Base-by-base conservation (phyloP, 1,140 invertebrate species). In the Tetramorium parvispinum region DNA sequence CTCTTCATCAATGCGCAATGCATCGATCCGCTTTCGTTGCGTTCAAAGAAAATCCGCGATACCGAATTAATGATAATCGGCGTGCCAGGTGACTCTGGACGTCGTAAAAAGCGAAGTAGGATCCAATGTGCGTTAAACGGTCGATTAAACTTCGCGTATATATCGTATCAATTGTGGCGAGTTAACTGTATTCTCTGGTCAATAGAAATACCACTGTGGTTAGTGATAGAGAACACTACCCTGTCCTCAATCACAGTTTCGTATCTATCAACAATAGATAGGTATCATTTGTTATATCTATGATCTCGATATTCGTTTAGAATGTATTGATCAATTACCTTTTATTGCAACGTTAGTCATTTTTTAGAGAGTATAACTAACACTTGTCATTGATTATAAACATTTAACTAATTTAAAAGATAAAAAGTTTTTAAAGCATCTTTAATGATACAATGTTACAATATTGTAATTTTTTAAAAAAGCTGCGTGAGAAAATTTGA, bases 1-100 rank as follows among this genome's bases (percentile, higher is more conserved):
- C 16, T 85, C 83, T 85, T 24, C 49, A 78, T 85, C 46, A 85
- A 66, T 53, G 37, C 40, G 24, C 59, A 43, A 46, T 49, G 32
- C n/a, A 40, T 81, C 43, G 70, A 73, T 79, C 8, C 49, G 24
- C n/a, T 46, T n/a, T 79, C 21, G 4, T 85, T 86, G 63, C 59
- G 40, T 79, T 51, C 40, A 7, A 49, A 61, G 32, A n/a, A 27
- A 66, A n/a, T 49, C 16, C n/a, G 53, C 37, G 65, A 53, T 18
- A 75, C 24, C 32, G 13, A 85, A 85, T 75, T 85, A 85, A 77
- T 46, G 71, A 78, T 61, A 85, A 85, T 85, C 82, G 43, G 16
- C n/a, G 61, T 37, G 61, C 65, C 51, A 82, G 70, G 71, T 82
- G 66, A 82, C 66, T 82, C 66, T 37, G 16, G 16, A 55, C 37